Evolutionary conservation across 2,113 vertebrate species (phyloP).

Genomic region (Onychostruthus taczanowskii): DNA sequence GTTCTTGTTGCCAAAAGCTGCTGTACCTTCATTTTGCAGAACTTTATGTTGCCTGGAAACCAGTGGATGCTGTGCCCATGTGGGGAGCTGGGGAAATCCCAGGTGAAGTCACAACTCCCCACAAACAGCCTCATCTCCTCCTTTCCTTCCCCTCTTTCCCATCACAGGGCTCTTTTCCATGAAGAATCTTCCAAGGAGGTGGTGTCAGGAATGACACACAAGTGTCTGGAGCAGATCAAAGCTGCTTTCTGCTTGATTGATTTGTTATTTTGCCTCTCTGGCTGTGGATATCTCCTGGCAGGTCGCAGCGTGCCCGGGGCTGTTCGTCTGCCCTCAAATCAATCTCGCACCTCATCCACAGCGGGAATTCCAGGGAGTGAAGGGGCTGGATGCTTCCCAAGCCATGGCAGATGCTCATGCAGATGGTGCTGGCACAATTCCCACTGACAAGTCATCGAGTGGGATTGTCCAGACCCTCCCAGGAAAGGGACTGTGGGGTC

Average conservation of each 20-base stretch:
- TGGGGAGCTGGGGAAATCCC: not conserved
- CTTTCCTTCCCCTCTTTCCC: not conserved
- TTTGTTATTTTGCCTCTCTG: not conserved
- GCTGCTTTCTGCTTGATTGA: not conserved
- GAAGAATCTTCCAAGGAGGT: not conserved
- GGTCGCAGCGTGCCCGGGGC: not conserved
- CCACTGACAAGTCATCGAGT: not conserved
- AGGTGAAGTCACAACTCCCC: not conserved
- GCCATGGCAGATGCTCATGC: not conserved
- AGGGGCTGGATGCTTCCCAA: slow-evolving; percentile 17
- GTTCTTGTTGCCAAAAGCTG: not conserved
- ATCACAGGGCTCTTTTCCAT: not conserved
- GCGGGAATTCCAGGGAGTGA: not conserved
- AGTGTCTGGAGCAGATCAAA: not conserved
- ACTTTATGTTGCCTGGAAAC: not conserved
- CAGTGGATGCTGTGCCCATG: accelerated
- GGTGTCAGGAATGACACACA: not conserved
- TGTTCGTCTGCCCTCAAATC: not conserved
- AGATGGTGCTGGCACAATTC: slow-evolving; percentile 19
- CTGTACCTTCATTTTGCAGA: not conserved
- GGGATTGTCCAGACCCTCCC: not conserved
- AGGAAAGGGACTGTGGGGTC: not conserved
- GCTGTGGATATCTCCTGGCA: not conserved
- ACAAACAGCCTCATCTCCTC: accelerated
- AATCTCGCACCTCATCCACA: not conserved